phyloP scores from a whole-genome alignment of 2,888 invertebrate species.

The Linnaemya tessellans region DNA sequence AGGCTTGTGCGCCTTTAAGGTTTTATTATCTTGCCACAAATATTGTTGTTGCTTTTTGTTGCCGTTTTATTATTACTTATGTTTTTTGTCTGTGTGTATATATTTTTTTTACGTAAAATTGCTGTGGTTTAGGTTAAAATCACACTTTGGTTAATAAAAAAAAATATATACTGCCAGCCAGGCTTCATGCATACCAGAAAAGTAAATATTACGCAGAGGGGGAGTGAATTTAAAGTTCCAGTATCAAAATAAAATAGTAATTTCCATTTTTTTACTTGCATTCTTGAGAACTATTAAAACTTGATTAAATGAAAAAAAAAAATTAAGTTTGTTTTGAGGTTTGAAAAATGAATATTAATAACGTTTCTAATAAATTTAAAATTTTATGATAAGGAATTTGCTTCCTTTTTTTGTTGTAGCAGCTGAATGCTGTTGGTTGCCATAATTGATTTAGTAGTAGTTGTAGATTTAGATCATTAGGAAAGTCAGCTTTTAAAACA shows the following conservation, averaged over 20 bases:
- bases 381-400: constrained; percentile 12
- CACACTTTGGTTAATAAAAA: constrained; percentile 67
- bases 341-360: constrained; percentile 32
- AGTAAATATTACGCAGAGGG: constrained; percentile 28
- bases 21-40: constrained; percentile 53
- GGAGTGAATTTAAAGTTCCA: constrained; percentile 21
- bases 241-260: constrained; percentile 39
- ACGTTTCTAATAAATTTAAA: constrained; percentile 16
- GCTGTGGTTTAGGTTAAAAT: constrained; percentile 70
- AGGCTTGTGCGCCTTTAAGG: constrained; percentile 71
- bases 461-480: too few relatives aligned
- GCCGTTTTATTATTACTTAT: constrained; percentile 43
- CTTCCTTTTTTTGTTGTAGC: neutral
- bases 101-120: constrained; percentile 55
- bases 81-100: constrained; percentile 37
- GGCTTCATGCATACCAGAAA: constrained; percentile 33
- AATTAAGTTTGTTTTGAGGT: neutral
- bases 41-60: constrained; percentile 42
- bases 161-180: constrained; percentile 22
- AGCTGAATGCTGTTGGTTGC: neutral
- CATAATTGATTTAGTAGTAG: neutral
- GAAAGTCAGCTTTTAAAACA: too few relatives aligned
- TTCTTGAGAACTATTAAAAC: constrained; percentile 24
- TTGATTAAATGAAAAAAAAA: constrained; percentile 2
- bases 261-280: constrained; percentile 29